A percentile compares a stretch with the other conserved stretches of the same genome.
Evolutionary conservation across 2,888 invertebrate species (phyloP).

Genomic region (Reticulitermes lucifugus): DNA sequence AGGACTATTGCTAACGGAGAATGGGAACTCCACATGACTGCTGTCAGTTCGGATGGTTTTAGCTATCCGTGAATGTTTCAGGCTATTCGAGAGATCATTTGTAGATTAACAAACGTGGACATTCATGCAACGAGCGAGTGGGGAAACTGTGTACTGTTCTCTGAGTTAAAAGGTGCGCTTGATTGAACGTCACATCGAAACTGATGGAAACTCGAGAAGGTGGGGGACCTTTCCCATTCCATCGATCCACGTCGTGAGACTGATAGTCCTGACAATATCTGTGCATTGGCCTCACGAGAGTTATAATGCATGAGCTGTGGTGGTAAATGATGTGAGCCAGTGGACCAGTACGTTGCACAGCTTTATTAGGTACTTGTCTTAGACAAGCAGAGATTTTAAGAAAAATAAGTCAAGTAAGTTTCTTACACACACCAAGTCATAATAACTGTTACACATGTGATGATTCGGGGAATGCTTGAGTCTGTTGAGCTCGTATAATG

Average conservation of each 20-base stretch:
- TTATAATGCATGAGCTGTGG: background rate
- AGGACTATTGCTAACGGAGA: background rate
- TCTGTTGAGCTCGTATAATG: no score
- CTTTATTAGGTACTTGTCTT: no score
- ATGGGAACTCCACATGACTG: conserved; percentile 7
- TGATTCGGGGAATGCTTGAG: no score
- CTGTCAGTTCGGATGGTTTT: conserved; percentile 11
- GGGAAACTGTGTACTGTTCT: background rate
- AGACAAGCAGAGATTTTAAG: no score
- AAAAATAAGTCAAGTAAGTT: no score
- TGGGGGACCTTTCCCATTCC: conserved; percentile 7
- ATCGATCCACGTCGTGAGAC: background rate
- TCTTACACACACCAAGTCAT: no score
- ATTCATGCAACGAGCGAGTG: background rate
- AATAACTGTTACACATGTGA: no score
- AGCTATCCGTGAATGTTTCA: conserved; percentile 20
- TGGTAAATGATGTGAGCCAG: background rate
- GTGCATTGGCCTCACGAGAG: background rate
- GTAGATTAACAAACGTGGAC: conserved; percentile 32
- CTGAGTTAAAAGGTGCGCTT: conserved; percentile 14
- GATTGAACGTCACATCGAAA: conserved; percentile 17
- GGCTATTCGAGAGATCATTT: conserved; percentile 25
- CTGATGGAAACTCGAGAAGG: background rate
- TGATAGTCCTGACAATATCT: background rate
- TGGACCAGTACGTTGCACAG: background rate